Evolutionary conservation across 2,888 invertebrate genomes (phyloP).

Genomic region (Glaucopsyche alexis): DNA sequence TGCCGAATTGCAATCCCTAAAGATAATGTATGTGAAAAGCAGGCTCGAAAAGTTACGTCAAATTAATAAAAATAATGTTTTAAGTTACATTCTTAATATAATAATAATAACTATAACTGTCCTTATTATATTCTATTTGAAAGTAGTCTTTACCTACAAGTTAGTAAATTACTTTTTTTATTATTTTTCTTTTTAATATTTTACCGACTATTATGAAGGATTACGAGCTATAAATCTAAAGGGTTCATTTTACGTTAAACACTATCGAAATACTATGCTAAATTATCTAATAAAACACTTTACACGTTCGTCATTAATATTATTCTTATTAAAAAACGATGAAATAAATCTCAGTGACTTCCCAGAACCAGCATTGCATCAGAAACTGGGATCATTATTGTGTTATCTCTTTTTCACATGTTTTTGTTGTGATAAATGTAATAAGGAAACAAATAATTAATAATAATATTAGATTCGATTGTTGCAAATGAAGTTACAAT

Average conservation of each 20-base stretch:
- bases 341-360: too few relatives aligned
- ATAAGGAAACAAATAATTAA: too few relatives aligned
- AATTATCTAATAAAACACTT: constrained; percentile 2
- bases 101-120: not conserved
- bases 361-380: too few relatives aligned
- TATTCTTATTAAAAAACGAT: not conserved
- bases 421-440: too few relatives aligned
- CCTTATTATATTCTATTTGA: too few relatives aligned
- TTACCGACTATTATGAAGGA: not conserved
- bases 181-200: not conserved
- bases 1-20: too few relatives aligned
- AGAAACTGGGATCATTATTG: too few relatives aligned
- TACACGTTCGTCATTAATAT: not conserved
- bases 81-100: not conserved
- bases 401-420: too few relatives aligned
- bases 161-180: not conserved
- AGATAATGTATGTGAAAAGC: not conserved
- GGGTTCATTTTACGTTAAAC: not conserved
- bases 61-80: not conserved
- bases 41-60: not conserved
- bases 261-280: constrained; percentile 5
- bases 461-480: too few relatives aligned
- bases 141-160: not conserved
- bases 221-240: not conserved
- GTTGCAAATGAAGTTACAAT: too few relatives aligned